A percentile compares a stretch with the other conserved stretches of the same genome.
phyloP scores from a whole-genome alignment of 2,113 vertebrate genomes.

The Albula goreensis region DNA sequence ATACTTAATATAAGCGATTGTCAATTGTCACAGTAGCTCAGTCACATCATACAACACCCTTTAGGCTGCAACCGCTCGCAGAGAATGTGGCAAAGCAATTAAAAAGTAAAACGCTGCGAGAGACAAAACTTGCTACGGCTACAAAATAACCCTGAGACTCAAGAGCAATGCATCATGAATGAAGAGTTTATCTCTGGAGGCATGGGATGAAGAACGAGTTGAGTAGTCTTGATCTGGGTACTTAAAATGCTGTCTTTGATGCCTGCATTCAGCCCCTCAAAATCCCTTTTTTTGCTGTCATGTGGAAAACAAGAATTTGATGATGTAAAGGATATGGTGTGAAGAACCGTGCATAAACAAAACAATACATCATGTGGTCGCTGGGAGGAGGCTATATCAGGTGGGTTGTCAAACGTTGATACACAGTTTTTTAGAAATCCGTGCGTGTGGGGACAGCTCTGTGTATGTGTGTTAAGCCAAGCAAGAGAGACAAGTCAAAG shows the following conservation, averaged over 20 bases:
- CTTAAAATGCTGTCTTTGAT: conserved; percentile 11
- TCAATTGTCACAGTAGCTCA: conserved; percentile 46
- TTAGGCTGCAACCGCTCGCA: conserved; percentile 30
- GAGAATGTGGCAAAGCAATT: conserved; percentile 48
- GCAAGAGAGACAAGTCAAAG: conserved; percentile 11
- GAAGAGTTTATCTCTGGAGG: conserved; percentile 9
- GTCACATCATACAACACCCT: conserved; percentile 40
- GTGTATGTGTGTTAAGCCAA: neutral
- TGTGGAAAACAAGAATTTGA: neutral
- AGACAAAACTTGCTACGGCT: conserved; percentile 24
- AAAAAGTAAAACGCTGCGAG: conserved; percentile 50
- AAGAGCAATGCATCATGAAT: conserved; percentile 1
- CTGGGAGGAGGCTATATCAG: neutral
- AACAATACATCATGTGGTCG: too few species aligned
- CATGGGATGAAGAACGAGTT: neutral
- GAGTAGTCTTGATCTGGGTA: conserved; percentile 4
- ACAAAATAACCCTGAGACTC: conserved; percentile 6
- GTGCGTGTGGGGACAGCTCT: too few species aligned
- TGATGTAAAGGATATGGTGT: neutral
- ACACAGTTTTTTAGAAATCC: neutral
- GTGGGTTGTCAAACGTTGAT: neutral
- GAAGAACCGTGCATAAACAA: neutral
- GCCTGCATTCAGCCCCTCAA: neutral
- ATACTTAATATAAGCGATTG: conserved; percentile 55
- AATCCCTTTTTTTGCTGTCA: neutral